These are phyloP conservation scores for Misgurnus mizolepis DNA, from an alignment of 2,113 vertebrate genomes.

Conservation along the genomic window DNA sequence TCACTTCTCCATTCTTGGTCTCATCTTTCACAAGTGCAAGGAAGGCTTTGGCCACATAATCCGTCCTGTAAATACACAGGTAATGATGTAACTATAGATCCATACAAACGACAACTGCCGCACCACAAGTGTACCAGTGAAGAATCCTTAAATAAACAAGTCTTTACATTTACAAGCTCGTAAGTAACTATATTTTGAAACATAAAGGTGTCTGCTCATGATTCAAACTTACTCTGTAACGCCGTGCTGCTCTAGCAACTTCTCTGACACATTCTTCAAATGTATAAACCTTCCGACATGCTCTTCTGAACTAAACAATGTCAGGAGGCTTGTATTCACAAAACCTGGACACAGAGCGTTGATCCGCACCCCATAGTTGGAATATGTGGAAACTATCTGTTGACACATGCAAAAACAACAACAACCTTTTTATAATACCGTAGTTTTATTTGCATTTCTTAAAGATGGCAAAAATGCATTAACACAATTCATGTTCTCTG, in stretches of 20 bases:
- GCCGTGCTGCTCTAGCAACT: not conserved
- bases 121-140: no score
- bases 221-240: accelerated
- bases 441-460: no score
- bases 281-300: conserved; percentile 51
- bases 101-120: not conserved
- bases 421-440: no score
- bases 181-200: not conserved
- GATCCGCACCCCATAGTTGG: conserved; percentile 65
- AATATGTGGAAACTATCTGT: not conserved
- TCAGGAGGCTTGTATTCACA: conserved; percentile 62
- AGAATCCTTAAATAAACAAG: not conserved
- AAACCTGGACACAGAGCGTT: conserved; percentile 71
- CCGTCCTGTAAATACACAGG: conserved; percentile 30
- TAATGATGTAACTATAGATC: not conserved
- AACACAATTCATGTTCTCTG: no score
- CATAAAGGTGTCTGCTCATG: not conserved
- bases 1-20: conserved; percentile 33
- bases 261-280: conserved; percentile 17
- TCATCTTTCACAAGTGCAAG: conserved; percentile 48
- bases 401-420: not conserved
- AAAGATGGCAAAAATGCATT: no score
- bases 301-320: not conserved
- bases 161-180: no score
- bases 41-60: conserved; percentile 45